A percentile compares a stretch with the other conserved stretches of the same genome.
These are phyloP conservation scores for Protobothrops mucrosquamatus DNA, from an alignment of 2,113 vertebrate species.

Conservation along the genomic window DNA sequence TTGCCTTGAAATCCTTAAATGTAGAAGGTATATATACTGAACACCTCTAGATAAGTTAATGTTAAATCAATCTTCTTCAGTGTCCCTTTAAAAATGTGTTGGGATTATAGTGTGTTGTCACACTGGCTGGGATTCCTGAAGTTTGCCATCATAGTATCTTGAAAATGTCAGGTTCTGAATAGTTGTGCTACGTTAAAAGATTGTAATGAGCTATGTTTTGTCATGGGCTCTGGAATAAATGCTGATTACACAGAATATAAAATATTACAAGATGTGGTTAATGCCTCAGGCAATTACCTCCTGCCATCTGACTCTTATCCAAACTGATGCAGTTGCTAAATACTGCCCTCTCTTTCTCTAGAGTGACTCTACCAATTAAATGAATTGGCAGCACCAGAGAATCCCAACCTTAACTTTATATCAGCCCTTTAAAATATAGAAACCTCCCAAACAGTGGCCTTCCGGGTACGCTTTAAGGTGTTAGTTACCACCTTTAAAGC, in stretches of 20 bases:
- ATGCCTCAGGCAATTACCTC: constrained; percentile 24
- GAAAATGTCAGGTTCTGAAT: not conserved
- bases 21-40: not conserved
- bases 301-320: not conserved
- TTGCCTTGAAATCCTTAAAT: not conserved
- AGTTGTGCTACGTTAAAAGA: not conserved
- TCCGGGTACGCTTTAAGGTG: too few species aligned
- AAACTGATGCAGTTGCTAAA: constrained; percentile 18
- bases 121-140: not conserved
- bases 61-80: not conserved
- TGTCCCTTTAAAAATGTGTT: not conserved
- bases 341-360: constrained; percentile 7
- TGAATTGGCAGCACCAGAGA: constrained; percentile 9
- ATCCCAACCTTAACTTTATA: not conserved
- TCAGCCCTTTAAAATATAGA: not conserved
- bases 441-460: not conserved
- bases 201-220: not conserved
- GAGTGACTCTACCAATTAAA: constrained; percentile 12
- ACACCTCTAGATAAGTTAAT: not conserved
- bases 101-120: not conserved
- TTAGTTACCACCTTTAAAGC: too few species aligned
- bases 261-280: constrained; percentile 26
- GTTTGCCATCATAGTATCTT: not conserved
- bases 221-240: constrained; percentile 18
- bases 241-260: not conserved